These are phyloP conservation scores for Tetragonisca angustula DNA, from an alignment of 2,888 invertebrate genomes.

Conservation along the genomic window DNA sequence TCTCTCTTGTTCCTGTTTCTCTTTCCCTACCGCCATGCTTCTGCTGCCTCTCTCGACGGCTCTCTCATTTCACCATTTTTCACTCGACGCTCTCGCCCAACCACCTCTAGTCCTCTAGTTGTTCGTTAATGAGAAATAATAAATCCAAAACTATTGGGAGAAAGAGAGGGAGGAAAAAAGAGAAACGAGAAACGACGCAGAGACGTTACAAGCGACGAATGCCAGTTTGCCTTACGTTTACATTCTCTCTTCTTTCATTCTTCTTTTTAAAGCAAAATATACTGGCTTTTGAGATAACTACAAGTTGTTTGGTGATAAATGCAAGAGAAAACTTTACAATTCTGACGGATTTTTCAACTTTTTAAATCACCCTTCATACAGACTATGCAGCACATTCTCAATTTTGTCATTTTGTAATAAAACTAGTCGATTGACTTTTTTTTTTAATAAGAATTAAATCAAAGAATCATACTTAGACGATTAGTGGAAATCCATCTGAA, in stretches of 20 bases:
- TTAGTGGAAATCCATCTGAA: neutral
- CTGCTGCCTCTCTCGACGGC: slow-evolving; percentile 11
- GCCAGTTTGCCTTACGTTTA: slow-evolving; percentile 5
- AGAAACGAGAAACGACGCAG: neutral
- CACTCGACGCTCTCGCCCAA: slow-evolving; percentile 43
- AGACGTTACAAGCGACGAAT: slow-evolving; percentile 10
- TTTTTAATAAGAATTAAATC: neutral
- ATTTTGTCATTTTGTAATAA: neutral
- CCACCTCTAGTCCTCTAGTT: slow-evolving; percentile 10
- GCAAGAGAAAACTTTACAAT: neutral
- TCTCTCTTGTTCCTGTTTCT: slow-evolving; percentile 45
- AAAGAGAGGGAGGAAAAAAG: neutral
- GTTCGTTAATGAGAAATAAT: slow-evolving; percentile 60
- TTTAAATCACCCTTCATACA: too few species aligned
- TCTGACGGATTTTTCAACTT: too few species aligned
- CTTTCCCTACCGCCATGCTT: slow-evolving; percentile 31
- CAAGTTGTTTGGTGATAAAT: neutral
- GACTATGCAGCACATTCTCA: too few species aligned
- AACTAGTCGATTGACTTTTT: neutral
- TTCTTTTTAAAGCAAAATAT: neutral
- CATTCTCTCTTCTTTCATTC: neutral
- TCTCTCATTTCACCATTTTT: slow-evolving; percentile 55
- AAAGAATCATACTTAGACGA: neutral
- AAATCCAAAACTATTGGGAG: slow-evolving; percentile 43
- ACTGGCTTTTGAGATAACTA: neutral